phyloP scores from a whole-genome alignment of 2,797 vertebrate species.

The Chloroceryle amazona region DNA sequence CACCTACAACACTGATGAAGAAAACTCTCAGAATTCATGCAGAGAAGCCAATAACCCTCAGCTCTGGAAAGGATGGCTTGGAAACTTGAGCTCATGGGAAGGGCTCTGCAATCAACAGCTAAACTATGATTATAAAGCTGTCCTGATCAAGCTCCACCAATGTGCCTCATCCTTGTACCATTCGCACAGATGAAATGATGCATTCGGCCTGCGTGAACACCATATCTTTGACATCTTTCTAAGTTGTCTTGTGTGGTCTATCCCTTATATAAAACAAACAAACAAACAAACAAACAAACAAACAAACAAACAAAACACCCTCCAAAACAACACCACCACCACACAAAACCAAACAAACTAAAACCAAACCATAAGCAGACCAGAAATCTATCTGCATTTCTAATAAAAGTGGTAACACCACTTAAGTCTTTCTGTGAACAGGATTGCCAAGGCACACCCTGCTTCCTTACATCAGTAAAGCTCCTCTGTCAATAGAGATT shows the following conservation, averaged over 20 bases:
- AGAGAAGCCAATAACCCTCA: not conserved
- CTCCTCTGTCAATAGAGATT: not conserved
- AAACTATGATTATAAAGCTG: not conserved
- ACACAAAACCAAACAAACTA: no score
- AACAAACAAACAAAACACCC: no score
- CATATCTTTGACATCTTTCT: accelerated
- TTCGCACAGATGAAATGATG: not conserved
- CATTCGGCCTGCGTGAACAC: not conserved
- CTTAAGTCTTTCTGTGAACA: not conserved
- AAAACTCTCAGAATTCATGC: not conserved
- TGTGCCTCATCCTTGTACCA: not conserved
- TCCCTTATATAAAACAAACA: not conserved
- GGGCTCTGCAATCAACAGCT: accelerated
- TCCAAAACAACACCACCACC: no score
- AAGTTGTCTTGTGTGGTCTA: not conserved
- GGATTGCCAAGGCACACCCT: not conserved
- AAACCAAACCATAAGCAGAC: not conserved
- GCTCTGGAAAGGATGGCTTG: not conserved
- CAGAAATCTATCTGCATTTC: not conserved
- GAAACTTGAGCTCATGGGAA: not conserved
- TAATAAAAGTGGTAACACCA: not conserved
- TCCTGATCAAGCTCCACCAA: not conserved
- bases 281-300: no score
- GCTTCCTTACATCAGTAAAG: not conserved
- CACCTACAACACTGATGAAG: not conserved